Conservation (phyloP, 2,888 invertebrate genomes). For the Monochamus alternatus region DNA sequence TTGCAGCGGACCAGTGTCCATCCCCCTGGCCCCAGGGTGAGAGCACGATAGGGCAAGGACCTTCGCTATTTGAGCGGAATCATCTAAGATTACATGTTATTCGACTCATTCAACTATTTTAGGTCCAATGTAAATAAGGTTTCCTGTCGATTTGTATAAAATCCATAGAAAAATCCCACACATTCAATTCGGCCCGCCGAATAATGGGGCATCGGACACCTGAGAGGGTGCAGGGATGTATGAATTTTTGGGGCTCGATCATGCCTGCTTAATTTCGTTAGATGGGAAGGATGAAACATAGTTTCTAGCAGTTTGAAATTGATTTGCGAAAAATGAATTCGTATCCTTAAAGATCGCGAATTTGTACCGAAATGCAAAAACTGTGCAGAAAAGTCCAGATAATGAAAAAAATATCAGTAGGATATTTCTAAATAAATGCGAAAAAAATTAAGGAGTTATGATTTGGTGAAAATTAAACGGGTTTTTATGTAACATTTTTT, state of each 20-base stretch:
- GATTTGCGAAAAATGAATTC: too few relatives aligned
- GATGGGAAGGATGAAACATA: slow-evolving; percentile 1
- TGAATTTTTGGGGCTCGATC: slow-evolving; percentile 2
- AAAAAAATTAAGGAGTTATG: too few relatives aligned
- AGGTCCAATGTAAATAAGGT: slow-evolving; percentile 56
- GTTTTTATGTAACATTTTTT: too few relatives aligned
- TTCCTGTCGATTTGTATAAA: slow-evolving; percentile 54
- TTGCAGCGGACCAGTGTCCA: slow-evolving; percentile 33
- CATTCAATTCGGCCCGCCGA: slow-evolving; percentile 50
- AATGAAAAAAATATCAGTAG: too few relatives aligned
- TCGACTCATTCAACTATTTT: slow-evolving; percentile 52
- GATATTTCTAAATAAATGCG: too few relatives aligned
- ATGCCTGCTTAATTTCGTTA: slow-evolving; percentile 14
- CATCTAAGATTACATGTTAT: slow-evolving; percentile 56
- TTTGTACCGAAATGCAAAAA: too few relatives aligned
- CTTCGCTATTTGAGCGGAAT: slow-evolving; percentile 50
- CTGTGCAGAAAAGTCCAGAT: too few relatives aligned
- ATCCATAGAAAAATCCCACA: slow-evolving; percentile 49
- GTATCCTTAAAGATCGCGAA: too few relatives aligned
- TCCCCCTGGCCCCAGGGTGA: slow-evolving; percentile 29
- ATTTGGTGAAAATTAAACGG: too few relatives aligned
- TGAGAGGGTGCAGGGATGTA: slow-evolving; percentile 44
- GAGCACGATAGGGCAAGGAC: slow-evolving; percentile 44
- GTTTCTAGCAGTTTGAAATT: too few relatives aligned
- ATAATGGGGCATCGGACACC: slow-evolving; percentile 53